A percentile compares a stretch with the other conserved stretches of the same genome.
Conservation (phyloP, 2,888 invertebrate genomes). For the Watsonalla binaria region DNA sequence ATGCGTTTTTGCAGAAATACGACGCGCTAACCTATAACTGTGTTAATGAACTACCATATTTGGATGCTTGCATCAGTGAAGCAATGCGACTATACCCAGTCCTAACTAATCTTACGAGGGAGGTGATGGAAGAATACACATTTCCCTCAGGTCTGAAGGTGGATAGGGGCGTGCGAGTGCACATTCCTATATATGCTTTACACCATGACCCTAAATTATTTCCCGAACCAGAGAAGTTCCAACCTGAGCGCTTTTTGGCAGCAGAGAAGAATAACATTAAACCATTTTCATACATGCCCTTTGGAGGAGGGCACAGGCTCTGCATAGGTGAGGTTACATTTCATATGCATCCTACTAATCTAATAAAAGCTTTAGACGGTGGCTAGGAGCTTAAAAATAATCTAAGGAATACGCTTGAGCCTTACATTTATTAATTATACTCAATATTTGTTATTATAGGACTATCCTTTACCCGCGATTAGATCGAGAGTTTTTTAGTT, state of each 20-base stretch:
- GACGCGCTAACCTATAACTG: slow-evolving; percentile 29
- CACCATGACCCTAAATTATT: slow-evolving; percentile 31
- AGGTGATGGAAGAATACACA: slow-evolving; percentile 29
- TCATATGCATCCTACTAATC: too few relatives aligned
- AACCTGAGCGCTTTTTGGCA: slow-evolving; percentile 35
- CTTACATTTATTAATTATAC: too few relatives aligned
- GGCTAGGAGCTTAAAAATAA: too few relatives aligned
- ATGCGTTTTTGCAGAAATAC: slow-evolving; percentile 23
- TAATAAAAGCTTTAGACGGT: too few relatives aligned
- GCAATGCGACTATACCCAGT: slow-evolving; percentile 33
- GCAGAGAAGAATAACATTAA: slow-evolving; percentile 25
- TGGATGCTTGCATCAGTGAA: slow-evolving; percentile 35
- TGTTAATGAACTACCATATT: slow-evolving; percentile 29
- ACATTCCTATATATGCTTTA: slow-evolving; percentile 33
- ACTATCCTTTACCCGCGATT: too few relatives aligned
- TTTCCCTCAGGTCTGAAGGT: slow-evolving; percentile 29
- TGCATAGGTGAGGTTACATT: slow-evolving; percentile 30
- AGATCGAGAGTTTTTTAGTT: too few relatives aligned
- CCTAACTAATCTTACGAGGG: slow-evolving; percentile 24
- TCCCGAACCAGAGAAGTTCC: slow-evolving; percentile 30
- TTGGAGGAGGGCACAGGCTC: slow-evolving; percentile 35
- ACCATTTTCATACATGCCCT: slow-evolving; percentile 35
- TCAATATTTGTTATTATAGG: too few relatives aligned
- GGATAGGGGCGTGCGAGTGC: slow-evolving; percentile 31
- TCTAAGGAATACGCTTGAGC: too few relatives aligned